Evolutionary conservation across 1,140 invertebrate species (phyloP).

Genomic region (Hermetia illucens): DNA sequence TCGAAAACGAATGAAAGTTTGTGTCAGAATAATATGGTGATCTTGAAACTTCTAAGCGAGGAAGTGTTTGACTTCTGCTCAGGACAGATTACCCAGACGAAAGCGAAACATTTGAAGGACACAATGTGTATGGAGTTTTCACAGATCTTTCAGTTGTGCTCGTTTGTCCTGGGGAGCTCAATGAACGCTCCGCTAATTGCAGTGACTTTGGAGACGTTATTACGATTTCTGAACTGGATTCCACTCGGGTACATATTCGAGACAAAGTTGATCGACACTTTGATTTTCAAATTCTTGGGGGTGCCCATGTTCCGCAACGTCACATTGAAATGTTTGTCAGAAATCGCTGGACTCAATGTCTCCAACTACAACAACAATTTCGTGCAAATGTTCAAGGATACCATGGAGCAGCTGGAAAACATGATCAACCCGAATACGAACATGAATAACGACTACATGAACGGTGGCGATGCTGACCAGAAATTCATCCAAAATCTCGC

Average conservation of each 20-base stretch:
- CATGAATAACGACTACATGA: slow-evolving; percentile 84
- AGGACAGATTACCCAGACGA: slow-evolving; percentile 96
- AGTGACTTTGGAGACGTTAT: slow-evolving; percentile 87
- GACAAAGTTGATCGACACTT: slow-evolving; percentile 87
- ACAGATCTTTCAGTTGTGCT: slow-evolving; percentile 94
- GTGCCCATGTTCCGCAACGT: slow-evolving; percentile 98
- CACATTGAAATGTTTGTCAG: slow-evolving; percentile 94
- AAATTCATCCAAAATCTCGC: slow-evolving; percentile 98
- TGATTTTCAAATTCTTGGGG: slow-evolving; percentile 95
- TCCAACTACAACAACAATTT: slow-evolving; percentile 89
- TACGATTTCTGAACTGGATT: slow-evolving; percentile 98
- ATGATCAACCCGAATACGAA: slow-evolving; percentile 86
- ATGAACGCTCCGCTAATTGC: slow-evolving; percentile 89
- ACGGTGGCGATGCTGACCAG: slow-evolving; percentile 91
- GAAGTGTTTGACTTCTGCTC: slow-evolving; percentile 98
- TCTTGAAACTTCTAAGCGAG: slow-evolving; percentile 93
- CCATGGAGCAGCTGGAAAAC: slow-evolving; percentile 79
- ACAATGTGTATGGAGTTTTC: slow-evolving; percentile 99
- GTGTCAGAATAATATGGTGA: slow-evolving; percentile 99
- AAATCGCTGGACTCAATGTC: slow-evolving; percentile 83
- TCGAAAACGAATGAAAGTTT: slow-evolving; percentile 97
- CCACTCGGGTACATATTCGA: slow-evolving; percentile 99
- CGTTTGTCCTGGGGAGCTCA: slow-evolving; percentile 95
- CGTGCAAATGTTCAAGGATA: slow-evolving; percentile 73
- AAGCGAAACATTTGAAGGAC: slow-evolving; percentile 98